Percentiles rank a stretch among this genome's conserved stretches.
Evolutionary conservation across 2,113 vertebrate species (phyloP).

Genomic region (Sialia sialis): DNA sequence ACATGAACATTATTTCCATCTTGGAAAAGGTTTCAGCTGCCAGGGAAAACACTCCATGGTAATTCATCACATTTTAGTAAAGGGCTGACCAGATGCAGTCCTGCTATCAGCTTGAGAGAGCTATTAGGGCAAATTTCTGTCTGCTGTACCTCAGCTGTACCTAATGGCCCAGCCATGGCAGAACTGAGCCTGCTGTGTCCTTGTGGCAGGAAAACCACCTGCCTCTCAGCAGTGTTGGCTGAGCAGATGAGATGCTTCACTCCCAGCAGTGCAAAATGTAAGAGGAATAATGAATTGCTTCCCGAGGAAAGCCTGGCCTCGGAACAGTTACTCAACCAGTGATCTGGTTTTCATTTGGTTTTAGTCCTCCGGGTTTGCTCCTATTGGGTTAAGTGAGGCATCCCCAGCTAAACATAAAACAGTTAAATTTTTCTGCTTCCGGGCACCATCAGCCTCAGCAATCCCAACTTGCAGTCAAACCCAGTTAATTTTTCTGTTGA

Average conservation of each 20-base stretch:
- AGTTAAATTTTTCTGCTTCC: neutral
- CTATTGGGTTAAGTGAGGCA: neutral
- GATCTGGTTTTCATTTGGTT: neutral
- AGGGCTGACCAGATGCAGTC: neutral
- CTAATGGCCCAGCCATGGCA: neutral
- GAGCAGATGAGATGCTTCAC: neutral
- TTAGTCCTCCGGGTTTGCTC: neutral
- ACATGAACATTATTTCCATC: neutral
- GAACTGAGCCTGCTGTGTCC: accelerated
- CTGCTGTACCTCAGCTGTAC: neutral
- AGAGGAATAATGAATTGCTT: neutral
- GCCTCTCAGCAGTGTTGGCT: neutral
- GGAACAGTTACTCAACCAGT: neutral
- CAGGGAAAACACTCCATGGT: neutral
- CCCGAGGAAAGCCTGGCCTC: neutral
- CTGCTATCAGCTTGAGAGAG: neutral
- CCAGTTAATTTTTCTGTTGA: neutral
- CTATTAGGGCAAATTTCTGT: neutral
- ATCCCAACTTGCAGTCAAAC: neutral
- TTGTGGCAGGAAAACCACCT: neutral
- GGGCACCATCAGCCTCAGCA: neutral
- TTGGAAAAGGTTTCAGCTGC: neutral
- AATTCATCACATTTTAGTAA: neutral
- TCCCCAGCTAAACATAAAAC: neutral
- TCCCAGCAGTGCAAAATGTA: neutral